Conservation (phyloP, 2,888 invertebrate genomes). For the Sialis fuliginosa region DNA sequence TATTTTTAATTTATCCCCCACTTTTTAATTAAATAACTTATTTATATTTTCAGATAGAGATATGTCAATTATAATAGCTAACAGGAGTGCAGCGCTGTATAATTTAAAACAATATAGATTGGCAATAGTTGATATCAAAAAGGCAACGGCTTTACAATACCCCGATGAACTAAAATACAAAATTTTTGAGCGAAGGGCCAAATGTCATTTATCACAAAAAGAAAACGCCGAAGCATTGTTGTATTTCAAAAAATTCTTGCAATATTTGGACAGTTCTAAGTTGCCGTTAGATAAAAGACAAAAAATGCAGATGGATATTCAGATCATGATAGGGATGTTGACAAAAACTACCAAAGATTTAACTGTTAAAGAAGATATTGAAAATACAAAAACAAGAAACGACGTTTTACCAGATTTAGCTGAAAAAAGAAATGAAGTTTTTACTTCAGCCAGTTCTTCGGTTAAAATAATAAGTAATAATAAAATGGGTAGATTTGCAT, state of each 20-base stretch:
- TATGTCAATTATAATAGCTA: conserved; percentile 52
- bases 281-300: conserved; percentile 34
- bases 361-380: conserved; percentile 12
- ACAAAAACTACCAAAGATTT: conserved; percentile 22
- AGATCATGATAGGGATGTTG: conserved; percentile 51
- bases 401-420: conserved; percentile 16
- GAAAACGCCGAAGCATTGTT: conserved; percentile 42
- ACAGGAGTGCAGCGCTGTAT: conserved; percentile 64
- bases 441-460: conserved; percentile 41
- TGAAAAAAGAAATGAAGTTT: conserved; percentile 17
- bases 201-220: conserved; percentile 49
- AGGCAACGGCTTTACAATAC: conserved; percentile 45
- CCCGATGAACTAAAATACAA: conserved; percentile 59
- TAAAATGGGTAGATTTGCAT: conserved; percentile 52
- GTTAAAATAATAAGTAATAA: conserved; percentile 43
- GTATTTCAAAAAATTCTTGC: conserved; percentile 50
- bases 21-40: too few species aligned
- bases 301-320: conserved; percentile 45
- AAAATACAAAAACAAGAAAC: conserved; percentile 14
- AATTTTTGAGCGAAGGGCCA: conserved; percentile 53
- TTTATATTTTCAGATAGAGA: conserved; percentile 33
- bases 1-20: too few species aligned
- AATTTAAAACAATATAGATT: conserved; percentile 49
- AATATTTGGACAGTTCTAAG: conserved; percentile 45
- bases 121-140: conserved; percentile 51